These are phyloP conservation scores for Phasianus colchicus DNA, from an alignment of 2,113 vertebrate species.

Conservation along the genomic window DNA sequence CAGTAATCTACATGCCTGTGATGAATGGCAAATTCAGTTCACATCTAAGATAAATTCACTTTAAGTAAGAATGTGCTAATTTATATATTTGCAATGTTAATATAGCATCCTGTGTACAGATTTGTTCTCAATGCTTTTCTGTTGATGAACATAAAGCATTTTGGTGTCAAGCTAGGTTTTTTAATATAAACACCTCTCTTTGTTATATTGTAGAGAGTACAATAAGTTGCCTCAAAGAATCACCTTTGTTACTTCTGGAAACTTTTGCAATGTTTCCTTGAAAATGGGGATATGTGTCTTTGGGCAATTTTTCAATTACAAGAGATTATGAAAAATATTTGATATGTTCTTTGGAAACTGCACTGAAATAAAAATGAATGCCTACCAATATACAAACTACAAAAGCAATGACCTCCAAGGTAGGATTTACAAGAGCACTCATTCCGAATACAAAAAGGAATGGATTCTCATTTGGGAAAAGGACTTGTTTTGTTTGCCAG, in stretches of 20 bases:
- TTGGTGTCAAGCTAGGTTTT: constrained; percentile 73
- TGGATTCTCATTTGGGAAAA: constrained; percentile 72
- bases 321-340: constrained; percentile 78
- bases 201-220: constrained; percentile 81
- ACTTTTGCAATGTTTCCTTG: constrained; percentile 81
- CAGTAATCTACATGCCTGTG: constrained; percentile 67
- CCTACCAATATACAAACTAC: constrained; percentile 73
- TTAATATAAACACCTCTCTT: constrained; percentile 80
- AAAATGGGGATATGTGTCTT: constrained; percentile 79
- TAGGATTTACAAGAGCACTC: constrained; percentile 73
- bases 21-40: constrained; percentile 72
- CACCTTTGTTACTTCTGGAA: constrained; percentile 80
- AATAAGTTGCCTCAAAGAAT: constrained; percentile 81
- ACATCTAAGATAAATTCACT: constrained; percentile 61
- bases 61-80: constrained; percentile 70
- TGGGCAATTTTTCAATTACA: constrained; percentile 79
- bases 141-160: constrained; percentile 58
- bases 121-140: constrained; percentile 58
- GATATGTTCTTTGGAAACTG: constrained; percentile 78
- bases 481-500: constrained; percentile 79
- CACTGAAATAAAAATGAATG: constrained; percentile 71
- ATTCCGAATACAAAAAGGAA: constrained; percentile 73
- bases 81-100: constrained; percentile 66
- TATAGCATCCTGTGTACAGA: constrained; percentile 69
- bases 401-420: constrained; percentile 76